A percentile compares a stretch with the other conserved stretches of the same genome.
These are phyloP conservation scores for Campylomormyrus numenius DNA, from an alignment of 2,113 vertebrate species.

Conservation along the genomic window DNA sequence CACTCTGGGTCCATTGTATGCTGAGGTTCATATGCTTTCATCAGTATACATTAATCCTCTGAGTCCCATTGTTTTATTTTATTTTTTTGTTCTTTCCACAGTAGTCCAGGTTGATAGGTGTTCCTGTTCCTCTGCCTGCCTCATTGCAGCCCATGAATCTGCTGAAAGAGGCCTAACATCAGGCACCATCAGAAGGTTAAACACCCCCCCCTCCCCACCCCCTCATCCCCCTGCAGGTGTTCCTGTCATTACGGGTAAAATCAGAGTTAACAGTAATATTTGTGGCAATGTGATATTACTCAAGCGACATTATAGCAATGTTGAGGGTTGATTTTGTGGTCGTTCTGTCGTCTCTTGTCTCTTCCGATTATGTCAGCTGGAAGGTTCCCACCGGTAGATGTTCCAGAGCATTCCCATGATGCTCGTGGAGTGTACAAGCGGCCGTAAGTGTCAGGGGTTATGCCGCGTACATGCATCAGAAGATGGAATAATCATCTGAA, in stretches of 20 bases:
- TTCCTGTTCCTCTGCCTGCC: background rate
- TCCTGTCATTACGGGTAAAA: background rate
- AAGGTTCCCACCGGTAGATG: background rate
- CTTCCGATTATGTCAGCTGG: background rate
- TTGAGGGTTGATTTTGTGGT: background rate
- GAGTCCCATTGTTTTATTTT: background rate
- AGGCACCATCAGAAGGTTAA: background rate
- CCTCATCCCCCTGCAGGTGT: background rate
- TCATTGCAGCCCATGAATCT: background rate
- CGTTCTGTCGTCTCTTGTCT: background rate
- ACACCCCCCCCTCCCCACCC: background rate
- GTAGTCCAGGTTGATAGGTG: background rate
- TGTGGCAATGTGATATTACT: background rate
- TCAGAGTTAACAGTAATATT: background rate
- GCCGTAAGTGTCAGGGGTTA: background rate
- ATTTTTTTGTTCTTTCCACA: background rate
- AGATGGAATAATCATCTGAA: background rate
- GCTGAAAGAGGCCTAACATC: background rate
- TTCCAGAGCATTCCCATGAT: background rate
- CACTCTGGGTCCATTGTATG: background rate
- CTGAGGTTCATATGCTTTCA: background rate
- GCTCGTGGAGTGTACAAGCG: background rate
- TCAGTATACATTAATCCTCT: background rate
- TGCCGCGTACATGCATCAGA: background rate
- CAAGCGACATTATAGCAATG: background rate